Percentiles rank a stretch among this genome's conserved stretches.
Evolutionary conservation across 2,888 invertebrate genomes (phyloP).

Genomic region (Drosophila austrosaltans): DNA sequence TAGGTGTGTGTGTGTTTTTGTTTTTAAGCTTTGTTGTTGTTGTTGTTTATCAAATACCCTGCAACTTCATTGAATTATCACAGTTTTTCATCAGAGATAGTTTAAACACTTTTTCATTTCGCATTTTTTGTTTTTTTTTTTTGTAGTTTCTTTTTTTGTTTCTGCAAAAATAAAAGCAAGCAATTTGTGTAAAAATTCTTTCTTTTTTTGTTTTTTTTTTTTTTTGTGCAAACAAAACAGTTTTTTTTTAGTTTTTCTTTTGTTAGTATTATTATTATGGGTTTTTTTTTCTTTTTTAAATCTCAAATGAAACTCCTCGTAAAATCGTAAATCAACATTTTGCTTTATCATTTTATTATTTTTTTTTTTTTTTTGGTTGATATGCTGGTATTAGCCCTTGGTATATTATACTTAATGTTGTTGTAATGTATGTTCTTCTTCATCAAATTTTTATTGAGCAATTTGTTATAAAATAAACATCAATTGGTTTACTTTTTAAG

Average conservation of each 20-base stretch:
- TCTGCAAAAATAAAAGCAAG: slow-evolving; percentile 68
- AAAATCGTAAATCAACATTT: slow-evolving; percentile 9
- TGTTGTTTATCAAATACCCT: slow-evolving; percentile 80
- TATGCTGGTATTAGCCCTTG: slow-evolving; percentile 33
- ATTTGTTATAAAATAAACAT: slow-evolving; percentile 64
- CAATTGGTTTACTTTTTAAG: slow-evolving; percentile 63
- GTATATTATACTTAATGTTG: slow-evolving; percentile 36
- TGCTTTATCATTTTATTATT: slow-evolving; percentile 6
- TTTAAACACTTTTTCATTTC: slow-evolving; percentile 65
- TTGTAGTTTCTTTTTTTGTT: slow-evolving; percentile 26
- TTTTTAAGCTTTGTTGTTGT: slow-evolving; percentile 37
- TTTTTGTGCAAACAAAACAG: slow-evolving; percentile 21
- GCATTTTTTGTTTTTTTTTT: slow-evolving; percentile 24
- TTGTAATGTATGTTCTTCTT: slow-evolving; percentile 10
- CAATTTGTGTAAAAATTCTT: slow-evolving; percentile 75
- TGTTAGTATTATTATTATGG: not conserved
- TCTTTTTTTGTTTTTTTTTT: slow-evolving; percentile 9
- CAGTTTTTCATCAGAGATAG: slow-evolving; percentile 82
- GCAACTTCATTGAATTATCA: slow-evolving; percentile 83
- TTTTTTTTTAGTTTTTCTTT: not conserved
- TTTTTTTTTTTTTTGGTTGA: slow-evolving; percentile 24
- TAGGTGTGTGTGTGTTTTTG: slow-evolving; percentile 33
- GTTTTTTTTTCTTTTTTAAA: not conserved
- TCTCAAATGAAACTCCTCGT: slow-evolving; percentile 10
- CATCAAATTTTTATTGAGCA: slow-evolving; percentile 53